Percentiles rank a stretch among this genome's conserved stretches.
Evolutionary conservation across 1,140 invertebrate species (phyloP).

Genomic region (Stegodyphus mimosarum): DNA sequence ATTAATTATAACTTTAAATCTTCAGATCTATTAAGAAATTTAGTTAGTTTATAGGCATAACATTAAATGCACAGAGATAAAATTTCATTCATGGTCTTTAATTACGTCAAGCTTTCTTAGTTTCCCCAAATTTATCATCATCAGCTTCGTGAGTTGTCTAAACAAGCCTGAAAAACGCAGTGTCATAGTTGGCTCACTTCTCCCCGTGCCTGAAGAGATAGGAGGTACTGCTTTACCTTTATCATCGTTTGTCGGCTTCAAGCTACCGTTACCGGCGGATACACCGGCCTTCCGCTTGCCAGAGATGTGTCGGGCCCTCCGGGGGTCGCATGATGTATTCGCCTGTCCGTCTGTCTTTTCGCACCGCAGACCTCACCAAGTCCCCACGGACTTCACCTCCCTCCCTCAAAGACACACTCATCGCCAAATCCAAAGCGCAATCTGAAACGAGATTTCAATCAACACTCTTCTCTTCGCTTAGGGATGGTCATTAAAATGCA

Average conservation of each 20-base stretch:
- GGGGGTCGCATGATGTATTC: conserved; percentile 18
- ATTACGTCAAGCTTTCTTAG: no score
- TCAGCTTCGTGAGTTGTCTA: neutral
- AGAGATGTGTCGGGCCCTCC: neutral
- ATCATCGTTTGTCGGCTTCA: conserved; percentile 12
- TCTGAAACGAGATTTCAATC: conserved; percentile 54
- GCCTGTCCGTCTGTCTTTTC: conserved; percentile 26
- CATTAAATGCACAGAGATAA: no score
- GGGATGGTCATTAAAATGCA: neutral
- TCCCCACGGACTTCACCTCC: neutral
- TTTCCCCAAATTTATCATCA: neutral
- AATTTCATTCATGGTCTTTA: no score
- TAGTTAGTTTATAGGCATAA: no score
- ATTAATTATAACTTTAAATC: no score
- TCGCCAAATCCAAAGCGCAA: conserved; percentile 36
- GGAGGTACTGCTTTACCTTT: conserved; percentile 1
- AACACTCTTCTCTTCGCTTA: conserved; percentile 4
- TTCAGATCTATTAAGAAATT: no score
- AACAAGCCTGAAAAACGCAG: neutral
- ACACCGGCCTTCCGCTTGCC: neutral
- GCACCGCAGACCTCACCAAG: conserved; percentile 19
- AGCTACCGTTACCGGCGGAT: neutral
- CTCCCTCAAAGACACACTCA: neutral
- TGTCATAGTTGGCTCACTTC: neutral
- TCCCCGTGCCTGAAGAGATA: neutral